Base-by-base conservation (phyloP, 2,797 vertebrate genomes). In the Falco cherrug region DNA sequence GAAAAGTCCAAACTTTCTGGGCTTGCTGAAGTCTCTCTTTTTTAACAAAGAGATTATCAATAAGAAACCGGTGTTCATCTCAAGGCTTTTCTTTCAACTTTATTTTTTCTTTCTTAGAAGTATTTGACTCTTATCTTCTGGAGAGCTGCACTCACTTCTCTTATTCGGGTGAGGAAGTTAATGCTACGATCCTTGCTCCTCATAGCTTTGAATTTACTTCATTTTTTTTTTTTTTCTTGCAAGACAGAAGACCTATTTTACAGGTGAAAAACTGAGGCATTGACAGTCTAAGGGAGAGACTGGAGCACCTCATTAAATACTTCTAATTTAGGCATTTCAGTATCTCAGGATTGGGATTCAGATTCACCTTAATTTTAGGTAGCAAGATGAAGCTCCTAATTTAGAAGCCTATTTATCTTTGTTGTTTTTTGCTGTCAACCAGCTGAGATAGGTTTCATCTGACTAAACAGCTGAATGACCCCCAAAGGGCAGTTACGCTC, bases 371-470 rank as follows among this genome's bases (percentile, higher is more conserved):
- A 93, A 95, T 95, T 92, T 92, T 56, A 74, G 31, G 26, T 67
- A 71, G 33, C 13, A 64, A 83, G 47, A 2, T 65, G 57, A 91
- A 91, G 26, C 16, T 91, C 54, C 61, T 85, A 31, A 94, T 94
- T 92, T 87, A 86, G 73, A 93, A 94, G 26, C 20, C 63, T 77
- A 93, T 96, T 96, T 91, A 64, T 95, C 87, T 96, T 96, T 77
- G 16, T 20, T 92, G 57, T 0, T 10, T 95, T 94, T 63, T 91
- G 11, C 78, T 95, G 84, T 95, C 89, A 95, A n/a, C 29, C 29
- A 74, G 0, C 10, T 0, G 0, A 77, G 60, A 48, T 13, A 68
- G 13, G 84, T 93, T 92, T 81, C 79, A 41, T 71, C 33, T 84
- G 87, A 92, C 53, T 91, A 82, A 96, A 75, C 76, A 95, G 85